A percentile compares a stretch with the other conserved stretches of the same genome.
These are phyloP conservation scores for Palloptera scutellata DNA, from an alignment of 2,888 invertebrate species.

Conservation along the genomic window DNA sequence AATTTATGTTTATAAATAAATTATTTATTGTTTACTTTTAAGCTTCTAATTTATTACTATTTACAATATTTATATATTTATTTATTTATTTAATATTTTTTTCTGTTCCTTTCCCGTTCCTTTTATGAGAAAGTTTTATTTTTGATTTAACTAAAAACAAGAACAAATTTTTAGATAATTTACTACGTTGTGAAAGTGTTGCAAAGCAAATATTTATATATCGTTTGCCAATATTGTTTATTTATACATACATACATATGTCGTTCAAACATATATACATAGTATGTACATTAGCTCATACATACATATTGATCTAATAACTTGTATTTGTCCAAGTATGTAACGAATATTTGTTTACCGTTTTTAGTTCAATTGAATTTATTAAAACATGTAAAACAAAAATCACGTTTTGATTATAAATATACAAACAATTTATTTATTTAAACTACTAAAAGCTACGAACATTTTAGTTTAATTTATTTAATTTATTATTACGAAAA, in stretches of 20 bases:
- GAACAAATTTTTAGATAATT: background rate
- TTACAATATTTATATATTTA: conserved; percentile 24
- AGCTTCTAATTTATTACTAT: conserved; percentile 28
- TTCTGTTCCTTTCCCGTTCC: conserved; percentile 25
- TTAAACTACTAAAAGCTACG: conserved; percentile 11
- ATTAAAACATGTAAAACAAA: conserved; percentile 32
- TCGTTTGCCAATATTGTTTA: background rate
- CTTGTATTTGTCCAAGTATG: background rate
- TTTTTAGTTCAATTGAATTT: conserved; percentile 60
- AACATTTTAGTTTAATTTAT: conserved; percentile 17
- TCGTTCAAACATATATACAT: too few species aligned
- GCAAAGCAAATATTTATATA: background rate
- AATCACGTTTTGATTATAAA: conserved; percentile 45
- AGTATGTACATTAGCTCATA: too few species aligned
- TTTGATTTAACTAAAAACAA: conserved; percentile 56
- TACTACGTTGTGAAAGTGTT: background rate
- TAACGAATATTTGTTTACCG: conserved; percentile 24
- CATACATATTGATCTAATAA: background rate
- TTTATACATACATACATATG: background rate
- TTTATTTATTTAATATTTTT: conserved; percentile 30
- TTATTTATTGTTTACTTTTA: conserved; percentile 30
- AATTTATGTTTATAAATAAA: conserved; percentile 25
- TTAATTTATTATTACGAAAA: conserved; percentile 8
- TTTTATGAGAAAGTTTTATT: conserved; percentile 28
- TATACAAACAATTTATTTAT: conserved; percentile 27